Evolutionary conservation across 2,888 invertebrate genomes (phyloP), one percentile per base, ranked within the genome.

Genomic region (Empis livida): DNA sequence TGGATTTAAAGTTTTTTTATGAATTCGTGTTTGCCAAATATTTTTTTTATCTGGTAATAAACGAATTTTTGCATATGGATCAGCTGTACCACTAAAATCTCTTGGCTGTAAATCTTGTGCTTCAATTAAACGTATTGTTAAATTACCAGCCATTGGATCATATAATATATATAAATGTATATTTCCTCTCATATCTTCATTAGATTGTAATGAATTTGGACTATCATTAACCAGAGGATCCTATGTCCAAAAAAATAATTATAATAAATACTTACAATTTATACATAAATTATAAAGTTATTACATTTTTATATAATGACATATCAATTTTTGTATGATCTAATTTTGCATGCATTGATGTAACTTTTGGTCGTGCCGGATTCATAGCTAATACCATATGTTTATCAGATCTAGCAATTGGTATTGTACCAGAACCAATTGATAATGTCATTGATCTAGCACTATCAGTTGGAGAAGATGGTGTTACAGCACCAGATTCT

Each of bases 41-140:
- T 75, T 78, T 52, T 72, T 75, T 53, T 74, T 72, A 56, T 79
- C 78, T 2, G 78, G 78, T 17, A 78, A 57, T 14, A 82, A 61
- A 15, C 79, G 73, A 42, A 82, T 73, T 61, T 79, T 78, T 31
- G 80, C 80, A 59, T 81, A 81, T 0, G 81, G 81, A 67, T 82
- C 78, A 13, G 77, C 77, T 0, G 75, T 76, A 38, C 77, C 77
- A 53, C 76, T 78, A 48, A 76, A 71, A 53, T 77, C 76, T 27
- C 75, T 61, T 0, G 77, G 73, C 53, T 74, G 74, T 44, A 78
- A 64, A 58, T 76, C 74, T 46, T 73, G 74, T 10, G 78, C 78
- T 74, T 82, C 79, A 47, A 81, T 69, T 10, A 84, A 68, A 49
- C 74, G 70, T 10, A 82, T 77, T 1, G 76, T 78, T 31, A 84